Percentiles rank a stretch among this genome's conserved stretches.
Conservation (phyloP, 2,888 invertebrate genomes). For the Acanthoscelides obtectus region DNA sequence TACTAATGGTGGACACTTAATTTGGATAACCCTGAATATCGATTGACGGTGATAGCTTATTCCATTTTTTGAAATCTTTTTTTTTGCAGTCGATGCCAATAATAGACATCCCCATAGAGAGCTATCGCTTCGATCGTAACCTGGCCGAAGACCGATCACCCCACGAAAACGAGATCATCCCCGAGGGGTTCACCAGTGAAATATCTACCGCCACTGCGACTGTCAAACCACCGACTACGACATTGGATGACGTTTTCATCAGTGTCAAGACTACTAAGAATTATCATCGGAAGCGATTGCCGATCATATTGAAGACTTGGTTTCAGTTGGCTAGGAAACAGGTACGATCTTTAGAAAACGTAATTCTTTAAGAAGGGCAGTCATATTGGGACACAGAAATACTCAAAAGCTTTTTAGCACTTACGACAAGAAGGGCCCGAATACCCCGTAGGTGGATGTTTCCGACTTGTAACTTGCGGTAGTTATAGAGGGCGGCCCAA, state of each 20-base stretch:
- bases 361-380: too few species aligned
- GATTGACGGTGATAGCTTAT: too few species aligned
- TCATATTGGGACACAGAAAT: too few species aligned
- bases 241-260: conserved; percentile 84
- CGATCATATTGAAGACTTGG: conserved; percentile 91
- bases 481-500: too few species aligned
- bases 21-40: too few species aligned
- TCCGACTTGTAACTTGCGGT: too few species aligned
- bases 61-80: too few species aligned
- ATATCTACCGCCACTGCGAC: conserved; percentile 43
- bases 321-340: conserved; percentile 87
- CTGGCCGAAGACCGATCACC: conserved; percentile 30
- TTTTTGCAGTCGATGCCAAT: not conserved
- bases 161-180: conserved; percentile 18
- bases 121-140: conserved; percentile 29
- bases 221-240: conserved; percentile 56
- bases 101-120: not conserved
- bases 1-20: too few species aligned
- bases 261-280: conserved; percentile 91
- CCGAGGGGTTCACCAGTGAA: conserved; percentile 28
- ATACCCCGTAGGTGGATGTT: too few species aligned
- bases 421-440: too few species aligned
- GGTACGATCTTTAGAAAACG: conserved; percentile 64
- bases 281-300: conserved; percentile 80
- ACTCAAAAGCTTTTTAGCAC: too few species aligned